phyloP scores from a whole-genome alignment of 2,888 invertebrate genomes.

The Palloptera scutellata region DNA sequence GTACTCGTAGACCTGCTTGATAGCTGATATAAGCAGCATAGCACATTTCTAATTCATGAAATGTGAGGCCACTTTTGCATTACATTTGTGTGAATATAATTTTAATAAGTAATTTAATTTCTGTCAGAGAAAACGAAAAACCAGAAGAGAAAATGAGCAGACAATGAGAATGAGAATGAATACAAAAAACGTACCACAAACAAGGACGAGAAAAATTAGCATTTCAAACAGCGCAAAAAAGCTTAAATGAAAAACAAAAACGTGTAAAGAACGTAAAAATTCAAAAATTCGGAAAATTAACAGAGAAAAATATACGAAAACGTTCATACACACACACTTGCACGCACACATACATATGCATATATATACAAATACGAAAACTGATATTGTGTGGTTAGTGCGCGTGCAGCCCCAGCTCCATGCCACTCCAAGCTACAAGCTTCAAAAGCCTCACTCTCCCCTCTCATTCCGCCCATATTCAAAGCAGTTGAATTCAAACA shows the following conservation, averaged over 20 bases:
- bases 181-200: not conserved
- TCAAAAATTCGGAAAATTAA: not conserved
- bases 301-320: not conserved
- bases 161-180: not conserved
- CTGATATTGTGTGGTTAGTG: too few relatives aligned
- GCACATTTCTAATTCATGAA: too few relatives aligned
- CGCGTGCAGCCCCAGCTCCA: too few relatives aligned
- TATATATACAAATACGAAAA: too few relatives aligned
- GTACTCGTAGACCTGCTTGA: not conserved
- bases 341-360: not conserved
- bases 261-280: not conserved
- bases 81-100: too few relatives aligned
- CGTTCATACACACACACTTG: not conserved
- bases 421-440: too few relatives aligned
- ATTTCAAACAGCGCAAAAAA: conserved; percentile 8
- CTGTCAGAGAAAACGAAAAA: conserved; percentile 3
- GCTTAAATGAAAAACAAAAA: conserved; percentile 1
- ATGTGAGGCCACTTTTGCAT: too few relatives aligned
- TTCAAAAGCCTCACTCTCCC: too few relatives aligned
- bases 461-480: too few relatives aligned
- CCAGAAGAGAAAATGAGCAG: not conserved
- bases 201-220: conserved; percentile 4
- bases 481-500: too few relatives aligned
- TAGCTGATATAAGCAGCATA: too few relatives aligned
- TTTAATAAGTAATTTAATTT: not conserved